Evolutionary conservation across 2,113 vertebrate genomes (phyloP).

Genomic region (Hippolais icterina): DNA sequence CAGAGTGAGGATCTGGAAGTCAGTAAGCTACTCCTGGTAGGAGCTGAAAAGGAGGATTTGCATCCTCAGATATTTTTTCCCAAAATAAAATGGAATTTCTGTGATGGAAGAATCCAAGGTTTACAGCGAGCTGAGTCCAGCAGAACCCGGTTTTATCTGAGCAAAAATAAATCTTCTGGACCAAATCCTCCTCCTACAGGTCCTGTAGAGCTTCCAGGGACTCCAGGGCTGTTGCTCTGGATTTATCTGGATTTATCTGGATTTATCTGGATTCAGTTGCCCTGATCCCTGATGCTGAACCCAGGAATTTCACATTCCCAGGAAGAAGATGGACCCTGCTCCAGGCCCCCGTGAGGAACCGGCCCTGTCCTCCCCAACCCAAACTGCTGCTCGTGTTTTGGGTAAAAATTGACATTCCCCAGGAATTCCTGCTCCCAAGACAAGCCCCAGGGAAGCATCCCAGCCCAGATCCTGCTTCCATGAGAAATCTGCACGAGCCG

Average conservation of each 20-base stretch:
- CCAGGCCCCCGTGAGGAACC: not conserved
- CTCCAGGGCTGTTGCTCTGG: not conserved
- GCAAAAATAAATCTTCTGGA: not conserved
- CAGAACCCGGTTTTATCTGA: not conserved
- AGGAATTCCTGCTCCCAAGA: not conserved
- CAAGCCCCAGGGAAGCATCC: not conserved
- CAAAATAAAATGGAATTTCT: not conserved
- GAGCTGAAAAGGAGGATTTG: not conserved
- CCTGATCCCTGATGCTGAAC: not conserved
- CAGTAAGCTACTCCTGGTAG: not conserved
- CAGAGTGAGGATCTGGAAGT: not conserved
- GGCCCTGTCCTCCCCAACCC: not conserved
- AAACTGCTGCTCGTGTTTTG: rapidly evolving
- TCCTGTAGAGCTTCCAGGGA: not conserved
- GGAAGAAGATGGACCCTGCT: not conserved
- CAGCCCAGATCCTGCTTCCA: not conserved
- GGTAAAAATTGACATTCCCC: not conserved
- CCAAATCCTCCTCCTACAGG: not conserved
- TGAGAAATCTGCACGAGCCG: not conserved
- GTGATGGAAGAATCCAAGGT: not conserved
- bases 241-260: not conserved
- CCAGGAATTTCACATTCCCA: not conserved
- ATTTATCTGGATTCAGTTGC: not conserved
- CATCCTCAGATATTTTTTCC: not conserved
- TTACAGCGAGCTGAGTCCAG: not conserved